Evolutionary conservation across 2,797 vertebrate species (phyloP).

Genomic region (Clarias laeviceps): DNA sequence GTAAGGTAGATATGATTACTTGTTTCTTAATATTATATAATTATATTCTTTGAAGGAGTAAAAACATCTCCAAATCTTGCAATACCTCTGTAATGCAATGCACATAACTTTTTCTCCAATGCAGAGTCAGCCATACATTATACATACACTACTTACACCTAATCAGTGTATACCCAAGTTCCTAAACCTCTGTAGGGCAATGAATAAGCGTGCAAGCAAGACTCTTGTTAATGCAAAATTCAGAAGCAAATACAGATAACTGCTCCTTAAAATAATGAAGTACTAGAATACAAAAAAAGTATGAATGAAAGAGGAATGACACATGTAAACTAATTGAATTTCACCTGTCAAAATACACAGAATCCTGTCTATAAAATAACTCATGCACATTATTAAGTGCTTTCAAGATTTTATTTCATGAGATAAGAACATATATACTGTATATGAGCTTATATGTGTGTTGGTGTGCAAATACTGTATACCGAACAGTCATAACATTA

Average conservation of each 20-base stretch:
- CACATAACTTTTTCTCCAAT: not conserved
- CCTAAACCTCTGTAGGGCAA: not conserved
- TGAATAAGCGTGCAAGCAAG: not conserved
- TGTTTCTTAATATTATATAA: not conserved
- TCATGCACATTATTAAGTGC: not conserved
- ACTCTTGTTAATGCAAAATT: not conserved
- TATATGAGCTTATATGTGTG: no score
- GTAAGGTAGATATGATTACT: constrained; percentile 36
- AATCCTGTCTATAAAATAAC: not conserved
- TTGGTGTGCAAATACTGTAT: no score
- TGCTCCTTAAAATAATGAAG: not conserved
- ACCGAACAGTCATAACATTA: no score
- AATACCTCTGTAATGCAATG: not conserved
- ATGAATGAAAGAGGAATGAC: no score
- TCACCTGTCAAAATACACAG: not conserved
- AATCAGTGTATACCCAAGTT: not conserved
- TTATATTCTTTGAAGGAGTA: not conserved
- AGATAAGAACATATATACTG: not conserved
- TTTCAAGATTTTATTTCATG: not conserved
- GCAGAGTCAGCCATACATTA: not conserved
- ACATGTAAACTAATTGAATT: not conserved
- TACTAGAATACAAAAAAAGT: not conserved
- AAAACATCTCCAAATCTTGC: not conserved
- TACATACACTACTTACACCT: not conserved
- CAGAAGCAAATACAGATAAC: not conserved